Evolutionary conservation across 2,888 invertebrate species (phyloP).

Genomic region (Phortica okadai): DNA sequence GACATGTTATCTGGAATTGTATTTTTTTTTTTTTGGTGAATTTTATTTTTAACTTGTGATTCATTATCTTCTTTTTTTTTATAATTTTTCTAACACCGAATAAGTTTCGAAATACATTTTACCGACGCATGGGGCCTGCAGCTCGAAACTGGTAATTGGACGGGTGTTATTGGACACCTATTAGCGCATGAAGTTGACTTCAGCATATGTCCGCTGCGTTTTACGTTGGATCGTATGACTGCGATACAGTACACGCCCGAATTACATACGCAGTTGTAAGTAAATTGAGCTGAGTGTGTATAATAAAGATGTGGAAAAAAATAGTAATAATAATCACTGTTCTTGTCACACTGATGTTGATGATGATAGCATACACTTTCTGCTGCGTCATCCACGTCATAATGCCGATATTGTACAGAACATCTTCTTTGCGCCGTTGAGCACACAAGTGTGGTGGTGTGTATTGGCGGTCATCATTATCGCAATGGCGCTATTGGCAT

Average conservation of each 20-base stretch:
- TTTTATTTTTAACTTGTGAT: not conserved
- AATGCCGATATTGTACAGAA: conserved; percentile 62
- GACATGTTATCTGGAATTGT: not conserved
- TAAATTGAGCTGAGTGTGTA: conserved; percentile 17
- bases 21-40: not conserved
- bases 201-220: conserved; percentile 66
- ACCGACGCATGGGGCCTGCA: conserved; percentile 62
- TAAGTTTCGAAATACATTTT: conserved; percentile 60
- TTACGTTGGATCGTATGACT: conserved; percentile 53
- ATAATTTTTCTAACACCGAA: not conserved
- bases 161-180: conserved; percentile 65
- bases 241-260: conserved; percentile 58
- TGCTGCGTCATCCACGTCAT: conserved; percentile 72
- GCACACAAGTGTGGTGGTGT: conserved; percentile 68
- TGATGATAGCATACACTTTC: conserved; percentile 63
- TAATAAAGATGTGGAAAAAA: not conserved
- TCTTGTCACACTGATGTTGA: not conserved
- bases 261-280: conserved; percentile 69
- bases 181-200: conserved; percentile 55
- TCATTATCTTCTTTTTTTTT: not conserved
- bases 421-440: conserved; percentile 72
- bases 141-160: conserved; percentile 62
- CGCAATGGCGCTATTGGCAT: conserved; percentile 56
- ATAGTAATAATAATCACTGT: too few species aligned
- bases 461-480: conserved; percentile 59